Conservation (phyloP, 1,140 invertebrate species). For the Lepidurus arcticus region DNA sequence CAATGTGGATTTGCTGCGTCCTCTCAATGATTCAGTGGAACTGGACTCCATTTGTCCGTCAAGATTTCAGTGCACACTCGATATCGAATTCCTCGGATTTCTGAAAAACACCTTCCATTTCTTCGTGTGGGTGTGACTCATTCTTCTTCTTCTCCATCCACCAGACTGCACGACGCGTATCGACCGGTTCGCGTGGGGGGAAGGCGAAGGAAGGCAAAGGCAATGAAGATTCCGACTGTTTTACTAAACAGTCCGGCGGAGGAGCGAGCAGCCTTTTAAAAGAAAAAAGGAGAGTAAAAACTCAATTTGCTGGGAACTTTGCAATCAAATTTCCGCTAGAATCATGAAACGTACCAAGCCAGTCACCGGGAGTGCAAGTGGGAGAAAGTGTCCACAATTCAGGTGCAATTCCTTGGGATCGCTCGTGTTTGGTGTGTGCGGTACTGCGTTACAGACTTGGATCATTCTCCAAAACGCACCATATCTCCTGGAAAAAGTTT, state of each 20-base stretch:
- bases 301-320: too few relatives aligned
- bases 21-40: too few relatives aligned
- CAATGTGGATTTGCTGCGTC: too few relatives aligned
- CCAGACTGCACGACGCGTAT: conserved; percentile 17
- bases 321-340: not conserved
- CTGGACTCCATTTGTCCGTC: too few relatives aligned
- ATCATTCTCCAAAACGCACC: not conserved
- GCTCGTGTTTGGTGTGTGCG: not conserved
- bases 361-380: not conserved
- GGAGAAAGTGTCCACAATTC: not conserved
- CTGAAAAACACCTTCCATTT: not conserved
- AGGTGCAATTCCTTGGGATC: not conserved
- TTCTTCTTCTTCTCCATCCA: not conserved
- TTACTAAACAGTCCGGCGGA: not conserved
- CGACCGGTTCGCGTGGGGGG: not conserved
- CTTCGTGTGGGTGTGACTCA: not conserved
- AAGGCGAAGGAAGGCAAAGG: not conserved
- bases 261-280: too few relatives aligned
- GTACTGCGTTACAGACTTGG: not conserved
- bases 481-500: not conserved
- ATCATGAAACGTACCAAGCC: not conserved
- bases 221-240: not conserved
- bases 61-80: too few relatives aligned
- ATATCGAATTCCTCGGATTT: too few relatives aligned
- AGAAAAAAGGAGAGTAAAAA: too few relatives aligned